Percentiles rank a stretch among this genome's conserved stretches.
Conservation (phyloP, 2,113 vertebrate genomes). For the Nycticorax nycticorax region DNA sequence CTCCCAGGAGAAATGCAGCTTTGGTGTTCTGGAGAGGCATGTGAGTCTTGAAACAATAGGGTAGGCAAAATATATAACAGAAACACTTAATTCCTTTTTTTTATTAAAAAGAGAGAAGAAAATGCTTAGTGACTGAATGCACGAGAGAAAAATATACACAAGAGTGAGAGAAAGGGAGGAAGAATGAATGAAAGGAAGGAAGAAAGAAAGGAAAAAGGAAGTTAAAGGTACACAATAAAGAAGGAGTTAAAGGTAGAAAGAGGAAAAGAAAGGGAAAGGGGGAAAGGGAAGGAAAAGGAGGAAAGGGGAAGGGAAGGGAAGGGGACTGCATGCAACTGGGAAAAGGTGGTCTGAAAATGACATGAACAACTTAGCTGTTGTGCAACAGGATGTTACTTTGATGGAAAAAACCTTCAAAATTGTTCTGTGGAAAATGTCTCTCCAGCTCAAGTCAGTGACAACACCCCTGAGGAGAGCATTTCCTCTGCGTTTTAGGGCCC, state of each 20-base stretch:
- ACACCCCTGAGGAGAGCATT: background rate
- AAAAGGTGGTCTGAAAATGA: background rate
- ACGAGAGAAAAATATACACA: background rate
- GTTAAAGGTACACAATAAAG: background rate
- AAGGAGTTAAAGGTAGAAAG: background rate
- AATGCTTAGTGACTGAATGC: background rate
- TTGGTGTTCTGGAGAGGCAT: background rate
- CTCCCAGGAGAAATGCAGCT: background rate
- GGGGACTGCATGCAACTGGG: background rate
- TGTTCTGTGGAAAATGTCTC: background rate
- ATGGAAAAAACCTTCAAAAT: background rate
- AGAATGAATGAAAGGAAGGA: too few species aligned
- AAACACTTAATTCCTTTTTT: background rate
- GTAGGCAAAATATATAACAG: background rate
- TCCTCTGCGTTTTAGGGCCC: background rate
- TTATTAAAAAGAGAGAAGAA: background rate
- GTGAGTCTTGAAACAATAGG: background rate
- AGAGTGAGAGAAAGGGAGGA: too few species aligned
- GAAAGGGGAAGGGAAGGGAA: background rate
- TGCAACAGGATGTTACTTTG: background rate
- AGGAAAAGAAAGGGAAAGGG: background rate
- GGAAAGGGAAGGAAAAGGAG: too few species aligned
- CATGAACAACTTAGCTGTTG: background rate
- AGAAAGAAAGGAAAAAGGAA: background rate
- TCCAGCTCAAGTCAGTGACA: background rate